Evolutionary conservation across 1,140 invertebrate genomes (phyloP).

Genomic region (Nasonia giraulti): DNA sequence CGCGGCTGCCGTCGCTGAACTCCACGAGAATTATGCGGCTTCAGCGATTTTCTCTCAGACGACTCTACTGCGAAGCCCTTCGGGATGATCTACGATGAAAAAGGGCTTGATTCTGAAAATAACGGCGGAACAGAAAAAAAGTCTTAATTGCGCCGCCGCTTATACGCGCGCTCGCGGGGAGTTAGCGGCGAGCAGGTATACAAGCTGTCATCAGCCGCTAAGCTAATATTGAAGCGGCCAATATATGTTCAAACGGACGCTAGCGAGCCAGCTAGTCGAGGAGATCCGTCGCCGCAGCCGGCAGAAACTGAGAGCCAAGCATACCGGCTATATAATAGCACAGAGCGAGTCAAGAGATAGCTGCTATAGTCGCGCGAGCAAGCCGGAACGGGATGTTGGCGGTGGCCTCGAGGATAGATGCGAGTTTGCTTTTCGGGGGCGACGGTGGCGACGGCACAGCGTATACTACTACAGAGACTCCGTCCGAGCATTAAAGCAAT

Average conservation of each 20-base stretch:
- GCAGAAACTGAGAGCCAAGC: too few relatives aligned
- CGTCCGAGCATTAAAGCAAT: slow-evolving; percentile 67
- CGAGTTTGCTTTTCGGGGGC: background rate
- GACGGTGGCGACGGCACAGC: background rate
- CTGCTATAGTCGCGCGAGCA: background rate
- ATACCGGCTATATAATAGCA: background rate
- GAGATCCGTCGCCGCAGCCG: too few relatives aligned
- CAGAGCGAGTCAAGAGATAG: background rate
- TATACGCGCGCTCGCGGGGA: background rate
- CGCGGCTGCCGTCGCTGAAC: too few relatives aligned
- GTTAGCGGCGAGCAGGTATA: slow-evolving; percentile 6
- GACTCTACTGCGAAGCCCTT: background rate
- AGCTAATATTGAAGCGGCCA: slow-evolving; percentile 31
- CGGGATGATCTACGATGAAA: background rate
- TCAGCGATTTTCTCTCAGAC: background rate
- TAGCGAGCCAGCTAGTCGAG: too few relatives aligned
- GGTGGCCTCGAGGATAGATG: background rate
- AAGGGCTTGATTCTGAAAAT: background rate
- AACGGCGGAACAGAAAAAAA: background rate
- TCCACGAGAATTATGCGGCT: background rate
- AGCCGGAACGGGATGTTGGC: background rate
- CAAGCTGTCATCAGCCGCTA: background rate
- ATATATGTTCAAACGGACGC: background rate
- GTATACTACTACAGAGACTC: slow-evolving; percentile 43
- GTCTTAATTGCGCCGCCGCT: background rate